Percentiles rank a stretch among this genome's conserved stretches.
These are phyloP conservation scores for Cephus nigrinus DNA, from an alignment of 2,888 invertebrate species.

Conservation along the genomic window DNA sequence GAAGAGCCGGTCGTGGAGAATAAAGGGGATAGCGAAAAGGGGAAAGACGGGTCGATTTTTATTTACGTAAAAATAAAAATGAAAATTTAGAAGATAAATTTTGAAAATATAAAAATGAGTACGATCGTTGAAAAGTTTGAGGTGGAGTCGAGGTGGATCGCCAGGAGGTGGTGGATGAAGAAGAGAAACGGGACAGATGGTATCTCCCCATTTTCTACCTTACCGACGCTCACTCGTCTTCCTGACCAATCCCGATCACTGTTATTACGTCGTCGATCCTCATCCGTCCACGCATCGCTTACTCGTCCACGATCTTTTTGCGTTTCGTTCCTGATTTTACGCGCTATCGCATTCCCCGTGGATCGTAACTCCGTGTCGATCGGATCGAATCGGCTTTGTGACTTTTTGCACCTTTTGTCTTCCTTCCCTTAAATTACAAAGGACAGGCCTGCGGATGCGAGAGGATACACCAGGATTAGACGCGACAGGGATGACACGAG, in stretches of 20 bases:
- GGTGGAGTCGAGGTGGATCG: constrained; percentile 17
- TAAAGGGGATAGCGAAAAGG: background rate
- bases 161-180: constrained; percentile 27
- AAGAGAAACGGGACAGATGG: constrained; percentile 18
- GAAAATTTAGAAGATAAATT: background rate
- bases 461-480: background rate
- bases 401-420: background rate
- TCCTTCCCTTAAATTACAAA: background rate
- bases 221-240: constrained; percentile 28
- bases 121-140: background rate
- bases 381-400: background rate
- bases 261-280: constrained; percentile 54
- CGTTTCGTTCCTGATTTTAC: constrained; percentile 38
- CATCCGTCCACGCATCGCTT: constrained; percentile 49
- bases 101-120: constrained; percentile 15
- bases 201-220: constrained; percentile 36
- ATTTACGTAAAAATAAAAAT: background rate
- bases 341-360: constrained; percentile 34
- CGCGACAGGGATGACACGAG: background rate
- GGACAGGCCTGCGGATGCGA: background rate
- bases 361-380: background rate
- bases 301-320: constrained; percentile 27
- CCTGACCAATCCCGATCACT: constrained; percentile 48
- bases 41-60: background rate
- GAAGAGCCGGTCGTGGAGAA: constrained; percentile 12